phyloP scores from a whole-genome alignment of 2,888 invertebrate genomes.

The Meteorus cinctellus region DNA sequence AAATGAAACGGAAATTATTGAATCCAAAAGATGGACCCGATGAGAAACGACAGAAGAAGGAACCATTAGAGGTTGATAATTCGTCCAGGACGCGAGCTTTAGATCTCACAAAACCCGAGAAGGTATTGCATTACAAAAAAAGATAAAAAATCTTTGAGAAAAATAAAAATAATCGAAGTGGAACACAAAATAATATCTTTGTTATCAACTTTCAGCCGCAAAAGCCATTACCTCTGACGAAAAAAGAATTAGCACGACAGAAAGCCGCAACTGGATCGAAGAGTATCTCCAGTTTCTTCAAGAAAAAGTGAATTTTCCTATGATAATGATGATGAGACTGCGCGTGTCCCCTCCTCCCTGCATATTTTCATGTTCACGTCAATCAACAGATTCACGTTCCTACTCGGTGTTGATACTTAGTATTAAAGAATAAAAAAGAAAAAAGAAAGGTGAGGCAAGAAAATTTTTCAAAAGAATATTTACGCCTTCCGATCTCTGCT shows the following conservation, averaged over 20 bases:
- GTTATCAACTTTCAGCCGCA: constrained; percentile 62
- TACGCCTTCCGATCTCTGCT: constrained; percentile 41
- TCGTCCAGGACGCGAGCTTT: constrained; percentile 70
- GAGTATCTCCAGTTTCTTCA: constrained; percentile 86
- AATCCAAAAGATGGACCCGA: constrained; percentile 63
- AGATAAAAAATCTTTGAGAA: constrained; percentile 23
- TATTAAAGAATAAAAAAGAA: constrained; percentile 36
- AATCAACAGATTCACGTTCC: constrained; percentile 54
- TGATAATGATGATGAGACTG: constrained; percentile 3
- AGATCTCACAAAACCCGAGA: constrained; percentile 69
- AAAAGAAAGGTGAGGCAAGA: constrained; percentile 25
- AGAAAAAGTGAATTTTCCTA: constrained; percentile 74
- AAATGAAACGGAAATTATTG: constrained; percentile 65
- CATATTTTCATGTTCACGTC: constrained; percentile 29
- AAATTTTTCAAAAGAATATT: constrained; percentile 38
- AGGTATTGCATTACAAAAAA: constrained; percentile 54
- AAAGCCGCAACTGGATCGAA: constrained; percentile 88
- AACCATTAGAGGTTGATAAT: constrained; percentile 70
- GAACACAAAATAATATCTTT: background rate
- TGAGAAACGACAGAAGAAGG: constrained; percentile 69
- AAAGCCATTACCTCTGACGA: constrained; percentile 76
- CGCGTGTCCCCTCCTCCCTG: constrained; percentile 9
- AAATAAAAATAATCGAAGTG: background rate
- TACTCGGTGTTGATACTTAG: constrained; percentile 56
- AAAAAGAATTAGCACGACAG: constrained; percentile 84